phyloP scores from a whole-genome alignment of 1,140 invertebrate species.

The Olivierus martensii region DNA sequence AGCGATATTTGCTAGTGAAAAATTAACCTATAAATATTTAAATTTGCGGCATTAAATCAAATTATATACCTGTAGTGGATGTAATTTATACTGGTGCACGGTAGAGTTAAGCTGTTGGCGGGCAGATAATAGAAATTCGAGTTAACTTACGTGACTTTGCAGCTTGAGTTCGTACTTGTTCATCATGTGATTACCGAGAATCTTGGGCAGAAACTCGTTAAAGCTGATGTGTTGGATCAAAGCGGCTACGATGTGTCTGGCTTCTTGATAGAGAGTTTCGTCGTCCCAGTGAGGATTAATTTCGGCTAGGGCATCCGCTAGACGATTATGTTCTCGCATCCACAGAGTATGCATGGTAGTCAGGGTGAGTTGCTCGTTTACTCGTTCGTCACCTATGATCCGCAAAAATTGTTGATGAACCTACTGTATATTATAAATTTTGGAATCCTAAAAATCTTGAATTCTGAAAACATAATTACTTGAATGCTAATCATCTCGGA shows the following conservation, averaged over 20 bases:
- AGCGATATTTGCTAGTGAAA: no score
- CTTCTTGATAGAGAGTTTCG: conserved; percentile 77
- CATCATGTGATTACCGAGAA: conserved; percentile 86
- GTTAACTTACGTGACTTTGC: conserved; percentile 27
- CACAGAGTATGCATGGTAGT: conserved; percentile 42
- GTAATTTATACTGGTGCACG: no score
- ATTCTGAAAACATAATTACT: no score
- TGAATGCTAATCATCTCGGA: no score
- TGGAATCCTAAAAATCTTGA: no score
- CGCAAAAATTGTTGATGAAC: not conserved
- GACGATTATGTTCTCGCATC: conserved; percentile 29
- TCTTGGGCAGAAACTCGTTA: conserved; percentile 85
- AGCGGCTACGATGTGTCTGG: conserved; percentile 73
- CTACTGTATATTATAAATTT: no score
- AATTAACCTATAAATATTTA: no score
- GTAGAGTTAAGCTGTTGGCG: no score
- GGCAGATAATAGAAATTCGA: no score
- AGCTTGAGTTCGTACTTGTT: conserved; percentile 53
- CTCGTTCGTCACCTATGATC: conserved; percentile 68
- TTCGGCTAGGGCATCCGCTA: conserved; percentile 32
- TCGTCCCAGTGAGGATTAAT: conserved; percentile 93
- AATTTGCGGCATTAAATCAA: no score
- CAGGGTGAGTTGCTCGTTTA: conserved; percentile 69
- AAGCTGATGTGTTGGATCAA: conserved; percentile 86
- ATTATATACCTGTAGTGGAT: no score